phyloP scores from a whole-genome alignment of 1,140 invertebrate genomes.

The Cydia fagiglandana region DNA sequence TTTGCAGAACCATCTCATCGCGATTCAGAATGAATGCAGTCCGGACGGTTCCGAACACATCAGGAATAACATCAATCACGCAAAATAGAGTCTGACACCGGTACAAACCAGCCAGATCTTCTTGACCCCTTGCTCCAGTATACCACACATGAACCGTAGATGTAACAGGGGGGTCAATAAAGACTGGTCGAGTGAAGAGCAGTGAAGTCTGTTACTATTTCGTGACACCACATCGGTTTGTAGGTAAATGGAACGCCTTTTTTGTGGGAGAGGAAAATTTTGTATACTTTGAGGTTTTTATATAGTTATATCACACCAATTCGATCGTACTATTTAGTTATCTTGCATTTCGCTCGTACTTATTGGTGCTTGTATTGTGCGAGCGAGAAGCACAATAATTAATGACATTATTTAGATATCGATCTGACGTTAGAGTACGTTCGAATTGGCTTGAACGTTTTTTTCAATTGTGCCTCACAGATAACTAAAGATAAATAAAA shows the following conservation, averaged over 20 bases:
- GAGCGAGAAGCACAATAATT: too few relatives aligned
- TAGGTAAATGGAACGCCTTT: conserved; percentile 15
- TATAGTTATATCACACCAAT: too few relatives aligned
- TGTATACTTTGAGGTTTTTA: background rate
- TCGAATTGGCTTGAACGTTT: too few relatives aligned
- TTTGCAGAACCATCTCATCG: background rate
- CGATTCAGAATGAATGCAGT: background rate
- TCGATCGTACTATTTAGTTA: too few relatives aligned
- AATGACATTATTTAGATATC: too few relatives aligned
- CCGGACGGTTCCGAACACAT: conserved; percentile 25
- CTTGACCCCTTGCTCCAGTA: background rate
- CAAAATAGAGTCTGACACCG: conserved; percentile 18
- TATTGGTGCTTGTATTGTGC: too few relatives aligned
- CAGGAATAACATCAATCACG: conserved; percentile 24
- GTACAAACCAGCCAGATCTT: background rate
- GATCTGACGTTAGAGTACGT: too few relatives aligned
- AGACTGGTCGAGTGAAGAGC: background rate
- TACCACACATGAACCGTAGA: background rate
- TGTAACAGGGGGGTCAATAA: background rate
- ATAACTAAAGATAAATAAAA: too few relatives aligned
- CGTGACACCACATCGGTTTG: conserved; percentile 21
- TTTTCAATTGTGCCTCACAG: too few relatives aligned
- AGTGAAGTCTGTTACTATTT: conserved; percentile 23
- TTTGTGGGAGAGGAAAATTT: background rate
- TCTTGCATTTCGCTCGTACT: too few relatives aligned